Evolutionary conservation across 2,888 invertebrate species (phyloP), one percentile per base, ranked within the genome.

Genomic region (Luffia ferchaultella): DNA sequence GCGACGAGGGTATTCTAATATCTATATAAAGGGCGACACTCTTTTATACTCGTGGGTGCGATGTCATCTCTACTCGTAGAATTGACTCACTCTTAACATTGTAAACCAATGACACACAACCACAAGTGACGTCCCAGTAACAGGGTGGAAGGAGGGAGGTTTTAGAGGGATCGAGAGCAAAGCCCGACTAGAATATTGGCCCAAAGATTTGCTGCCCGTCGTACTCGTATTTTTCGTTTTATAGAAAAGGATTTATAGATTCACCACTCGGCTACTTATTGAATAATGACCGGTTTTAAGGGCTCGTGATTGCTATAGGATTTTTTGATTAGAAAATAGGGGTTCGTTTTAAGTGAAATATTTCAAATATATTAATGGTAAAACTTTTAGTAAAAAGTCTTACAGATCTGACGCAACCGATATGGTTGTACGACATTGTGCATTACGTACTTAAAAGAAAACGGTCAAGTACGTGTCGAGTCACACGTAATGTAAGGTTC

Each of bases 1-100:
- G 55, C 56, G 45, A 45, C 49, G 52, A 43, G 48, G 44, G 18
- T 45, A 52, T 54, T 3, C 30, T 30, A 30, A 30, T 7, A 30
- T 3, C 30, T 30, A 30, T 30, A 12, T 12, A 30, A 30, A 7
- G 12, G 30, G 5, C 12, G 5, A 30, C 3, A 30, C 30, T 12
- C 12, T 7, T 30, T 3, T 30, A 30, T 12, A 30, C 30, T 30
- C 5, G 12, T 7, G 30, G 3, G 30, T 30, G 30, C 30, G 30
- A 12, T 30, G 3, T 7, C 12, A 12, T 12, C 30, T 30, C 12
- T 12, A 30, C 12, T 30, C 12, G 3, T 30, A 7, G 30, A 30
- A 30, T 30, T 30, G 5, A 30, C 30, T 12, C 30, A 7, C 3
- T 30, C 30, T 12, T 30, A 30, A 30, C 12, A 30, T 30, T 30